Conservation (phyloP, 2,113 vertebrate species). For the Geococcyx californianus region DNA sequence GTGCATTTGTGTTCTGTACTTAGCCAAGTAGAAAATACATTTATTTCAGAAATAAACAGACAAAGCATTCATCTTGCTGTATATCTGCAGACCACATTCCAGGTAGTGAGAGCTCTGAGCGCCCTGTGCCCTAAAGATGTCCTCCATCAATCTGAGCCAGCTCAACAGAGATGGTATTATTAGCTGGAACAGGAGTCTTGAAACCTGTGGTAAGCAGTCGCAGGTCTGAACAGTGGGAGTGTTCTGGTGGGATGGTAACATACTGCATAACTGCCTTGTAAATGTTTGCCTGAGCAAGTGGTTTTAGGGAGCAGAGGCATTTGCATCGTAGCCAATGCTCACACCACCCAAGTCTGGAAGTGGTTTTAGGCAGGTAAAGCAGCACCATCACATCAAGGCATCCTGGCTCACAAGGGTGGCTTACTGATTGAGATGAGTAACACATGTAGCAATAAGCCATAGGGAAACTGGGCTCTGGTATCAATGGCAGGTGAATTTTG, state of each 20-base stretch:
- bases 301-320: not conserved
- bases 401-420: not conserved
- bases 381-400: not conserved
- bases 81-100: not conserved
- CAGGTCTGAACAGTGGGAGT: too few relatives aligned
- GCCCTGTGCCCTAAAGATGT: not conserved
- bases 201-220: not conserved
- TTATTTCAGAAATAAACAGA: not conserved
- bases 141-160: not conserved
- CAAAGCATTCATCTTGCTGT: not conserved
- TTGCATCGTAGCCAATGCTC: accelerated
- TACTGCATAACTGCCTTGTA: accelerated
- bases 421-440: not conserved
- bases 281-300: not conserved
- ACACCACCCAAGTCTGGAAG: accelerated
- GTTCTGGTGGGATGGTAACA: not conserved
- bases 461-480: not conserved
- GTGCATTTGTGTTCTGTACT: not conserved
- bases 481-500: not conserved
- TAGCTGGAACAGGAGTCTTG: not conserved
- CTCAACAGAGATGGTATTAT: accelerated
- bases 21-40: not conserved
- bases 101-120: not conserved
- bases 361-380: not conserved
- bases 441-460: accelerated